Conservation (phyloP, 2,113 vertebrate species). For the Bothrops jararaca region DNA sequence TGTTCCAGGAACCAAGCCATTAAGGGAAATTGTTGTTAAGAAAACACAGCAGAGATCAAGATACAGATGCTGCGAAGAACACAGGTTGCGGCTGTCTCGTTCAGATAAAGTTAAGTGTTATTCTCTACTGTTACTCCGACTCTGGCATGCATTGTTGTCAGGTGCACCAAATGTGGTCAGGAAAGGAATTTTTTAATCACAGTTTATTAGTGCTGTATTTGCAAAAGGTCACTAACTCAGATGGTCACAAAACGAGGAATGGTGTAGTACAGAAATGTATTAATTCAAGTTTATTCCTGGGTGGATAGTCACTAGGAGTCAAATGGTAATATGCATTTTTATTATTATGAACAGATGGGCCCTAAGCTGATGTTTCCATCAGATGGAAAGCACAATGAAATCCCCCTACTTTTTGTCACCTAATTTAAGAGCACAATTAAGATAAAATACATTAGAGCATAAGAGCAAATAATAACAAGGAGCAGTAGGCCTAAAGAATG, state of each 20-base stretch:
- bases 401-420: neutral
- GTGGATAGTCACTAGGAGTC: neutral
- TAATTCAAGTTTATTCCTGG: neutral
- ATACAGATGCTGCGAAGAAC: neutral
- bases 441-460: neutral
- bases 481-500: neutral
- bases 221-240: neutral
- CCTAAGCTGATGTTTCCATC: constrained; percentile 9
- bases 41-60: neutral
- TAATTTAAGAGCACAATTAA: neutral
- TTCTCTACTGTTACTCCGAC: neutral
- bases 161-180: neutral
- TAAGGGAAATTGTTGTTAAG: neutral
- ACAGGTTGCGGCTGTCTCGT: neutral
- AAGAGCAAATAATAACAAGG: neutral
- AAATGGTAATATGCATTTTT: neutral
- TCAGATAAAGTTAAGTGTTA: neutral
- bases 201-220: neutral
- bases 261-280: neutral
- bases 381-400: neutral
- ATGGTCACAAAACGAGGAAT: neutral
- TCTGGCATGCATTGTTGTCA: neutral
- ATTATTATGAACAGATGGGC: neutral
- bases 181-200: neutral
- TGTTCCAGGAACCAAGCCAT: neutral